A percentile compares a stretch with the other conserved stretches of the same genome.
Evolutionary conservation across 2,888 invertebrate genomes (phyloP).

Genomic region (Trissonchulus latispiculum): DNA sequence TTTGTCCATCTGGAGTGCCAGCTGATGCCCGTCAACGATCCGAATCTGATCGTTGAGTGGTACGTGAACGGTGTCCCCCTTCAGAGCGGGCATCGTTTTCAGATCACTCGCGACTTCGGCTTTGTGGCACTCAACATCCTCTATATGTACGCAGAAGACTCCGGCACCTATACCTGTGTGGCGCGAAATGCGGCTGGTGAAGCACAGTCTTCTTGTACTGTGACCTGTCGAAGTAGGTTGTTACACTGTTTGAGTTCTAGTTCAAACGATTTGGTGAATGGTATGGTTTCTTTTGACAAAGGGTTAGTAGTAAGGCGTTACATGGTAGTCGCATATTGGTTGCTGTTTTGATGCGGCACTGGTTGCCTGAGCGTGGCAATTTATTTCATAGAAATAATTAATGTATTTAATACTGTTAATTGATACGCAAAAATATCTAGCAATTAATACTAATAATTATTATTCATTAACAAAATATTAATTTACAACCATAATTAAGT

Average conservation of each 20-base stretch:
- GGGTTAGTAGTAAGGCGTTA: no score
- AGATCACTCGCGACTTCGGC: conserved; percentile 89
- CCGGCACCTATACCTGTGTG: conserved; percentile 86
- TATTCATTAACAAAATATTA: no score
- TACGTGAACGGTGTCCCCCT: conserved; percentile 87
- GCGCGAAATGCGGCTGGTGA: conserved; percentile 88
- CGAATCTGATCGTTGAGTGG: conserved; percentile 47
- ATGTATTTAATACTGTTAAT: no score
- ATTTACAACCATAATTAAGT: no score
- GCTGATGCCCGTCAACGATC: conserved; percentile 48
- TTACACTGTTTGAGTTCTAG: neutral
- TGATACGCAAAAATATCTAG: no score
- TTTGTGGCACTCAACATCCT: conserved; percentile 90
- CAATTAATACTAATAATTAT: no score
- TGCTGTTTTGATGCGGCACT: no score
- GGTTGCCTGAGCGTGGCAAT: no score
- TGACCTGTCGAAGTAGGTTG: conserved; percentile 2
- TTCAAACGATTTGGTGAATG: neutral
- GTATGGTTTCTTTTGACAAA: no score
- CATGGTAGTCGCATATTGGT: no score
- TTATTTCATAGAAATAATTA: no score
- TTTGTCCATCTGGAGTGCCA: conserved; percentile 49
- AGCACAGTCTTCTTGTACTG: conserved; percentile 68
- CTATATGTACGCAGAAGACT: conserved; percentile 92
- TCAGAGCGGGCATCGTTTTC: conserved; percentile 59